phyloP scores from a whole-genome alignment of 2,113 vertebrate species.

The Sclerurus mexicanus region DNA sequence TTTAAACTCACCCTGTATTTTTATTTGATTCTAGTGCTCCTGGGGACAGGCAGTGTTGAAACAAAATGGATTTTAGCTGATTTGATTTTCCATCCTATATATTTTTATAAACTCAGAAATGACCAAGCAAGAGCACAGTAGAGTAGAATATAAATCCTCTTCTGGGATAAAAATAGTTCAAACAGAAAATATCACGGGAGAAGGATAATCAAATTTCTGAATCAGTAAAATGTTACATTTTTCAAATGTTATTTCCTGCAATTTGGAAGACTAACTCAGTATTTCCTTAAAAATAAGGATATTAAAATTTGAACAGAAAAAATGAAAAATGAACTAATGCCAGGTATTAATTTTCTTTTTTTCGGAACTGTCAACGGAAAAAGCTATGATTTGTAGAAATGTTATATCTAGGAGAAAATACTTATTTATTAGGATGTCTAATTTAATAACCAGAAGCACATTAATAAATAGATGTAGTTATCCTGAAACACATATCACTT shows the following conservation, averaged over 20 bases:
- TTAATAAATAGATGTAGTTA: neutral
- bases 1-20: constrained; percentile 38
- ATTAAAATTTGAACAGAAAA: neutral
- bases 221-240: neutral
- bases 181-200: neutral
- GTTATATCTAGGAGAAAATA: neutral
- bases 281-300: neutral
- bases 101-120: constrained; percentile 63
- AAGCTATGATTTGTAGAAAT: neutral
- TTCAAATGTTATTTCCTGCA: neutral
- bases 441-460: neutral
- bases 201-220: constrained; percentile 27
- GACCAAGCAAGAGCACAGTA: constrained; percentile 16
- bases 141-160: constrained; percentile 47
- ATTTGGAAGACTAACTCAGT: neutral
- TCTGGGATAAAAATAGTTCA: constrained; percentile 53
- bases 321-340: neutral
- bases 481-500: neutral
- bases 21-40: constrained; percentile 57
- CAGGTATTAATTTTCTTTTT: neutral
- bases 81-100: constrained; percentile 66
- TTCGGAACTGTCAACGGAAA: neutral
- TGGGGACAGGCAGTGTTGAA: constrained; percentile 26
- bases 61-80: constrained; percentile 65
- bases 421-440: neutral